Percentiles rank a stretch among this genome's conserved stretches.
Evolutionary conservation across 2,797 vertebrate genomes (phyloP).

Genomic region (Brachyrhaphis roseni): DNA sequence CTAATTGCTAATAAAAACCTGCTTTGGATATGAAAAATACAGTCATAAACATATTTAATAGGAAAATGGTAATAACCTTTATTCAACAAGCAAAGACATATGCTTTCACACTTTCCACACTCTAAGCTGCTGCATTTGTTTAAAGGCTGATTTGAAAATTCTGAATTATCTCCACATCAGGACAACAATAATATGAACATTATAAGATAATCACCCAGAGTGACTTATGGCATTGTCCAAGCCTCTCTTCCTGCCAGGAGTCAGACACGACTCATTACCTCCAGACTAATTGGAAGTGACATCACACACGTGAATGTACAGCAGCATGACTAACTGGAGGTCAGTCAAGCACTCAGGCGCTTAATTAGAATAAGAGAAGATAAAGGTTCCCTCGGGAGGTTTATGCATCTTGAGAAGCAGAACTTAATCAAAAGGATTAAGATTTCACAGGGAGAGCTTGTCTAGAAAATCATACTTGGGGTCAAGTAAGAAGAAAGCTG

Average conservation of each 20-base stretch:
- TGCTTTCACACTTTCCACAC: not conserved
- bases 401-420: slow-evolving; percentile 67
- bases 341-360: slow-evolving; percentile 18
- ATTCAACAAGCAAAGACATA: not conserved
- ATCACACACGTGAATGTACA: slow-evolving; percentile 38
- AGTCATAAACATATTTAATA: not conserved
- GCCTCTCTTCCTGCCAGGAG: slow-evolving; percentile 43
- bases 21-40: not conserved
- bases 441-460: slow-evolving; percentile 66
- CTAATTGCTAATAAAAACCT: not conserved
- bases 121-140: slow-evolving; percentile 7
- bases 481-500: slow-evolving; percentile 49
- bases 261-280: slow-evolving; percentile 42
- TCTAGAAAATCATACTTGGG: slow-evolving; percentile 66
- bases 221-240: slow-evolving; percentile 47
- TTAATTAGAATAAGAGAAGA: slow-evolving; percentile 62
- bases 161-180: slow-evolving; percentile 39
- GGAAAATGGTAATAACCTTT: not conserved
- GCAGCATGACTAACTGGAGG: slow-evolving; percentile 36
- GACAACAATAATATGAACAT: slow-evolving; percentile 35
- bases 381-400: slow-evolving; percentile 57
- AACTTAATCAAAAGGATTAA: slow-evolving; percentile 70
- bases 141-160: slow-evolving; percentile 26
- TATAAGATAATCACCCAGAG: slow-evolving; percentile 15
- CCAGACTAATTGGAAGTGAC: slow-evolving; percentile 70